Base-by-base conservation (phyloP, 2,113 vertebrate species). In the Anhinga anhinga region DNA sequence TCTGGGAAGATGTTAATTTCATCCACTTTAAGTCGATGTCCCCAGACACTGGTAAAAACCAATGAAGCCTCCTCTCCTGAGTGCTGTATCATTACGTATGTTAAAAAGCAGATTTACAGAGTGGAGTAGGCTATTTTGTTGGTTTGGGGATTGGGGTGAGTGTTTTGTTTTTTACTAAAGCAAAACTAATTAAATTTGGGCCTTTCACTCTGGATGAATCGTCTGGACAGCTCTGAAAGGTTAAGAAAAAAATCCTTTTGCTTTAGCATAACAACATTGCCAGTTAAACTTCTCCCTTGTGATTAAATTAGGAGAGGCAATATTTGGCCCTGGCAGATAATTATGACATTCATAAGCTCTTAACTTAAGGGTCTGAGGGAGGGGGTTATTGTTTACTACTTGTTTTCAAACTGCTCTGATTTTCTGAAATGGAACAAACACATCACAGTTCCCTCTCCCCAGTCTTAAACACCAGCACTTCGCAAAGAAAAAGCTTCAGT, bases 341-440 rank as follows among this genome's bases (percentile, higher is more conserved):
- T 97, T 96, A 97, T 76, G 59, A 82, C 92, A 97, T 95, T 96
- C 93, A 90, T 82, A 93, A 96, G 74, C 78, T 96, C 74, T 97
- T 94, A 97, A 72, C 20, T 69, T 90, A 63, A 92, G 44, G 49
- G 21, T 34, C 4, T 84, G 61, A 49, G 65, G 52, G 58, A 86
- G 19, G 66, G 63, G 49, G 12, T 82, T 94, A 26, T 56, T 92
- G 36, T 93, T 90, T 83, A 91, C 56, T 88, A 84, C 86, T 94
- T 56, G 67, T 84, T 91, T 97, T 97, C 95, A 91, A 95, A 97
- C 88, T 83, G 82, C 93, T 97, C 77, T 59, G 65, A 91, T 97
- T 96, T 93, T 97, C 97, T 96, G 94, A 96, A 97, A 97, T 69
- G 83, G 91, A 97, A 98, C 84, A 84, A 97, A 97, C 73, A 66